Conservation (phyloP, 2,113 vertebrate genomes). For the Nothocercus nigrocapillus region DNA sequence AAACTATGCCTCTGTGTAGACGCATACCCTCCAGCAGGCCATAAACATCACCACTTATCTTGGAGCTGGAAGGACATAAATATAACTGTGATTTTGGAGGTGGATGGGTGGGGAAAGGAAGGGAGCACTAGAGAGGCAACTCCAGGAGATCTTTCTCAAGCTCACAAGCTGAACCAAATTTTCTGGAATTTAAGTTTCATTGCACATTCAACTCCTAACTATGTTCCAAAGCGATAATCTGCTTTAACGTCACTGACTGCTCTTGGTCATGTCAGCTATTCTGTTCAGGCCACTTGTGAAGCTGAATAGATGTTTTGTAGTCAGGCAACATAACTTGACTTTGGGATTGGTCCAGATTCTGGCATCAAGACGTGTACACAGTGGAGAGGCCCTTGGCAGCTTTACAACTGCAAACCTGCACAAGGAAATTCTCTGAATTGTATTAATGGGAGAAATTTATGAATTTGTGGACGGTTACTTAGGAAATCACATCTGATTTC, state of each 20-base stretch:
- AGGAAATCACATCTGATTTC: background rate
- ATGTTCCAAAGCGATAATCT: background rate
- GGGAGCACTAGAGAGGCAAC: background rate
- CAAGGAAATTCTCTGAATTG: background rate
- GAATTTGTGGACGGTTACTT: background rate
- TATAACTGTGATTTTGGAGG: background rate
- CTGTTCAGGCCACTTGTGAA: background rate
- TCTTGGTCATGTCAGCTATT: background rate
- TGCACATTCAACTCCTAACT: background rate
- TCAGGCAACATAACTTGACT: background rate
- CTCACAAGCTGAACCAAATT: background rate
- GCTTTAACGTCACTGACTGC: background rate
- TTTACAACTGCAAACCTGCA: background rate
- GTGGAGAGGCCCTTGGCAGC: background rate
- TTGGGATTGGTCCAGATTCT: background rate
- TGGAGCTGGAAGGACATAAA: background rate
- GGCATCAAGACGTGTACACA: background rate
- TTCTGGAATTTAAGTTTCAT: background rate
- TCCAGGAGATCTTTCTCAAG: background rate
- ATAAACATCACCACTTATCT: background rate
- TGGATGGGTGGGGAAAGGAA: background rate
- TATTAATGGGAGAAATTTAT: background rate
- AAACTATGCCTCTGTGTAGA: background rate
- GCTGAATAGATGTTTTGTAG: background rate
- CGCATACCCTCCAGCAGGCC: background rate